Base-by-base conservation (phyloP, 2,888 invertebrate species). In the Oscheius sp. region DNA sequence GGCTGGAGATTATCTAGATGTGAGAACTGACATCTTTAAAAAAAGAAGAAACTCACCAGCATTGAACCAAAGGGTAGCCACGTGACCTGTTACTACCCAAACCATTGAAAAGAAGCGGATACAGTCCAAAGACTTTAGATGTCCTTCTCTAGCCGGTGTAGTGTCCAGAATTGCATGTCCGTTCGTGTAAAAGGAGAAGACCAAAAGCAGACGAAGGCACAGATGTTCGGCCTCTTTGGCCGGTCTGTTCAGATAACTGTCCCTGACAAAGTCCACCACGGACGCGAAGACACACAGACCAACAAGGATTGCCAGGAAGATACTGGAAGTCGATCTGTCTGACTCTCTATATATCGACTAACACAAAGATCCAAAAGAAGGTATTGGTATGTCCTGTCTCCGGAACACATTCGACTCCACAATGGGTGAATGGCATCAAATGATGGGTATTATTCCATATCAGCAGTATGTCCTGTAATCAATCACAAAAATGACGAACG, bases 21-120 rank as follows among this genome's bases (percentile, higher is more conserved):
- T 57, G 21, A 57, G 21, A 21, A 21, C 21, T 21, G 21, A 21
- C 21, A 29, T 55, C 5, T 57, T 10, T 58, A 2, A 3, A 7
- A 4, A 53, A 33, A 35, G 37, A 29, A 57, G 7, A 47, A n/a
- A n/a, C 11, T 11, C 13, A 65, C 65, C 65, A 50, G 42, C 3
- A 42, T 42, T 42, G 4, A 42, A 7, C 42, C 42, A 42, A 7
- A 42, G 42, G 7, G 42, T 42, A 33, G 73, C 68, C 47, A 50
- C 53, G 55, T 80, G 78, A n/a, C 73, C 76, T 11, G 59, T 53
- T n/a, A 83, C 70, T 33, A 84, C 80, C 83, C 84, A 84, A 37
- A 74, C 66, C 57, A 84, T 82, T 0, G 84, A 82, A 35, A 84
- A 74, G 65, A 80, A 70, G 1, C 83, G 75, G 21, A 84, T 78